These are phyloP conservation scores for Alentia gelatinosa DNA, from an alignment of 2,888 invertebrate species.

Conservation along the genomic window DNA sequence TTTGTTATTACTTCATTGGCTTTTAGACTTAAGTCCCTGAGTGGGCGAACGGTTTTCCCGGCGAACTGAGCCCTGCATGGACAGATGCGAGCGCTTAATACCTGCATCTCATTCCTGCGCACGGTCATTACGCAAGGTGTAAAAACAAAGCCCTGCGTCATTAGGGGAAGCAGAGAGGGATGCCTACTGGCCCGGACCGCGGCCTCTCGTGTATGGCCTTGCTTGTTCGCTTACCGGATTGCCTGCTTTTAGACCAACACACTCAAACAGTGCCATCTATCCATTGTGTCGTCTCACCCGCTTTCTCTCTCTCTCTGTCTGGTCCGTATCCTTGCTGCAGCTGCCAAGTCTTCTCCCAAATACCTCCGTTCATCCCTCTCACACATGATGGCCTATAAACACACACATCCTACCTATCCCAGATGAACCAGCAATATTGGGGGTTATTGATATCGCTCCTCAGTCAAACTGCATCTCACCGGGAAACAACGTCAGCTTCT, in stretches of 20 bases:
- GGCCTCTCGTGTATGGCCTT: neutral
- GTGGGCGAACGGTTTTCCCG: neutral
- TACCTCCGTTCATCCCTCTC: neutral
- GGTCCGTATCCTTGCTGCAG: neutral
- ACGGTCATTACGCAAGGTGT: constrained; percentile 32
- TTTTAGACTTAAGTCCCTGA: neutral
- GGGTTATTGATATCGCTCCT: too few species aligned
- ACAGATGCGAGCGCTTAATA: neutral
- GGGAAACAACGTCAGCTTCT: too few species aligned
- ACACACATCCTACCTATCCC: neutral
- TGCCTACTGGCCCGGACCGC: neutral
- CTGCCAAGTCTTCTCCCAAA: neutral
- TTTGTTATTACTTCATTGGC: constrained; percentile 26
- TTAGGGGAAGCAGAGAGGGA: neutral
- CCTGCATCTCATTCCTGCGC: neutral
- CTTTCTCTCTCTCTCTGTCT: neutral
- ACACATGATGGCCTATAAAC: neutral
- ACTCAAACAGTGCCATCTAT: neutral
- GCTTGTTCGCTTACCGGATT: neutral
- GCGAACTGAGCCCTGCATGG: neutral
- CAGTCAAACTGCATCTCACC: too few species aligned
- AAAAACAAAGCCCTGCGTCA: constrained; percentile 14
- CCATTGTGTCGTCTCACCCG: neutral
- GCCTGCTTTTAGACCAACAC: too few species aligned
- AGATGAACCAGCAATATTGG: too few species aligned